Percentiles rank a stretch among this genome's conserved stretches.
Evolutionary conservation across 1,140 invertebrate genomes (phyloP).

Genomic region (Bombus huntii): DNA sequence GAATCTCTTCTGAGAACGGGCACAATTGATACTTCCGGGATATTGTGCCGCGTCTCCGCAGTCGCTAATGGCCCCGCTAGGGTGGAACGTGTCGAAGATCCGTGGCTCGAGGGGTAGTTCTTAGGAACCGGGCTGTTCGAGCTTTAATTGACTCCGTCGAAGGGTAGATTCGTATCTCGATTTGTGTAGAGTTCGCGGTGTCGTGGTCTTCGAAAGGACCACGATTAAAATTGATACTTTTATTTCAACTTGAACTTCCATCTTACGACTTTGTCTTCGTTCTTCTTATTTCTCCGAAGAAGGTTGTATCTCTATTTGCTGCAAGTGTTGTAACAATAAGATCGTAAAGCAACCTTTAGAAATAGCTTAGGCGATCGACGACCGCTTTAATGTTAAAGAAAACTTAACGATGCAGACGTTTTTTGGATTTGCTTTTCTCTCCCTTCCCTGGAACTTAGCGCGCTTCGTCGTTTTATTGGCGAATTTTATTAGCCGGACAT

Average conservation of each 20-base stretch:
- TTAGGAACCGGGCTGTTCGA: background rate
- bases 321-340: no score
- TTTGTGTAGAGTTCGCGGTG: background rate
- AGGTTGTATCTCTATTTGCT: no score
- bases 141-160: background rate
- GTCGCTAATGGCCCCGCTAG: constrained; percentile 11
- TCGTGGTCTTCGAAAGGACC: background rate
- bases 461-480: no score
- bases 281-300: background rate
- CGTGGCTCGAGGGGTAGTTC: background rate
- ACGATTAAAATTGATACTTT: background rate
- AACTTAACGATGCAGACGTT: no score
- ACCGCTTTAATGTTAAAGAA: no score
- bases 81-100: background rate
- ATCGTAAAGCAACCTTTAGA: no score
- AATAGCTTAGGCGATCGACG: no score
- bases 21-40: constrained; percentile 33
- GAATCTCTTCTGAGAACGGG: background rate
- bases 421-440: no score
- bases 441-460: no score
- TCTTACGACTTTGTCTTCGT: background rate
- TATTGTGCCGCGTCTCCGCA: constrained; percentile 1
- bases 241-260: background rate
- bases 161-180: background rate
- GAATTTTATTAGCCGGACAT: no score